Conservation (phyloP, 1,140 invertebrate species). For the Panagrolaimus sp. region DNA sequence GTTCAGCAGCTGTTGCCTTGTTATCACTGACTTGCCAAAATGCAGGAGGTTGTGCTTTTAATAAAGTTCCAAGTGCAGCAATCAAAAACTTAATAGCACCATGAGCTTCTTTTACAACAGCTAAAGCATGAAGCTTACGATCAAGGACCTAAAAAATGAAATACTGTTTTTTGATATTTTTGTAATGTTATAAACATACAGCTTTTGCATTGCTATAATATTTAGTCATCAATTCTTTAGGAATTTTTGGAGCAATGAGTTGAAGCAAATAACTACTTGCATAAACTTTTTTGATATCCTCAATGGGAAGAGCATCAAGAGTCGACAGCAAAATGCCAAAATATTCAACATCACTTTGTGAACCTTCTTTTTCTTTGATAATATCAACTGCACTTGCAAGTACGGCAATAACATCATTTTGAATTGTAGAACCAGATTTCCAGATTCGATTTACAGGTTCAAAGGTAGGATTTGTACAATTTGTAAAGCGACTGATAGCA, state of each 20-base stretch:
- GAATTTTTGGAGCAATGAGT: constrained; percentile 20
- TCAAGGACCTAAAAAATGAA: constrained; percentile 21
- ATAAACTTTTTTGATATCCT: constrained; percentile 19
- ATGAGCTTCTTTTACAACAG: constrained; percentile 13
- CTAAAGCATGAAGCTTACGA: constrained; percentile 13
- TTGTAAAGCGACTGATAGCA: constrained; percentile 20
- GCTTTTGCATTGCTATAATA: constrained; percentile 15
- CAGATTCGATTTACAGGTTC: constrained; percentile 22
- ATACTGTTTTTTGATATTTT: background rate
- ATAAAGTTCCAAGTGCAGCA: constrained; percentile 20
- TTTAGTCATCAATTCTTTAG: constrained; percentile 18
- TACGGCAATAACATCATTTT: constrained; percentile 87
- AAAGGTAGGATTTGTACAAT: constrained; percentile 27
- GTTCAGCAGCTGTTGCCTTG: constrained; percentile 12
- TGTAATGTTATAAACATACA: constrained; percentile 15
- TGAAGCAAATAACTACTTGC: constrained; percentile 25
- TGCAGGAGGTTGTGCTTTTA: constrained; percentile 16
- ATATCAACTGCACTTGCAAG: constrained; percentile 83
- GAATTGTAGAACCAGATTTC: constrained; percentile 70
- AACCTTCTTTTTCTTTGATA: constrained; percentile 77
- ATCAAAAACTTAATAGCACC: constrained; percentile 24
- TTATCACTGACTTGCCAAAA: constrained; percentile 16
- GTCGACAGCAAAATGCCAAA: constrained; percentile 72
- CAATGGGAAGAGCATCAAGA: constrained; percentile 1
- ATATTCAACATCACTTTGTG: constrained; percentile 82